Percentiles rank a stretch among this genome's conserved stretches.
phyloP scores from a whole-genome alignment of 1,140 invertebrate genomes.

The Amphibalanus amphitrite region DNA sequence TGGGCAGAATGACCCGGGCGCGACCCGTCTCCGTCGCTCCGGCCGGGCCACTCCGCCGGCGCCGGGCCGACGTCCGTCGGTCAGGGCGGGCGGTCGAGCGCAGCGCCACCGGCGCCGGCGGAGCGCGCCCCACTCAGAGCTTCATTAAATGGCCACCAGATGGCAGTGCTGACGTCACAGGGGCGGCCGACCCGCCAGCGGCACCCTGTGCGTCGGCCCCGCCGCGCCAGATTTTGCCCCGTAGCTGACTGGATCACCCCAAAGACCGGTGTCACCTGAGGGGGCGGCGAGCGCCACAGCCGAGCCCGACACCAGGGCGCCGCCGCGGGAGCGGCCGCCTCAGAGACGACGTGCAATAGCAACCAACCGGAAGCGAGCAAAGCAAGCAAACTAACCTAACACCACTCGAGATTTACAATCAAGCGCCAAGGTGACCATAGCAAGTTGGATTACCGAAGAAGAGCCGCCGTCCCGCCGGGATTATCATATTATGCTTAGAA shows the following conservation, averaged over 20 bases:
- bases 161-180: background rate
- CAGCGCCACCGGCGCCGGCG: background rate
- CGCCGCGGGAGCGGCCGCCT: too few relatives aligned
- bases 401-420: background rate
- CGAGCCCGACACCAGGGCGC: background rate
- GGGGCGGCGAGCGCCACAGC: background rate
- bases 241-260: background rate
- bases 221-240: background rate
- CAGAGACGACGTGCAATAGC: background rate
- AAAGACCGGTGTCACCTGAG: background rate
- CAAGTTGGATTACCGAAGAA: background rate
- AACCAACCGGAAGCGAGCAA: background rate
- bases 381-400: slow-evolving; percentile 1
- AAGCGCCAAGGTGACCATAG: background rate
- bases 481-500: background rate
- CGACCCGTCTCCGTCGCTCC: too few relatives aligned
- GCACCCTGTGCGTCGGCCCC: too few relatives aligned
- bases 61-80: too few relatives aligned
- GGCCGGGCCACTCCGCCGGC: too few relatives aligned
- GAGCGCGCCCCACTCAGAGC: background rate
- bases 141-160: background rate
- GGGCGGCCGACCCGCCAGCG: too few relatives aligned
- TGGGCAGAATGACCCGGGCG: background rate
- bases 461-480: background rate
- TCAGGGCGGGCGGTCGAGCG: too few relatives aligned